Conservation (phyloP, 2,797 vertebrate species). For the Pangasius macronema region DNA sequence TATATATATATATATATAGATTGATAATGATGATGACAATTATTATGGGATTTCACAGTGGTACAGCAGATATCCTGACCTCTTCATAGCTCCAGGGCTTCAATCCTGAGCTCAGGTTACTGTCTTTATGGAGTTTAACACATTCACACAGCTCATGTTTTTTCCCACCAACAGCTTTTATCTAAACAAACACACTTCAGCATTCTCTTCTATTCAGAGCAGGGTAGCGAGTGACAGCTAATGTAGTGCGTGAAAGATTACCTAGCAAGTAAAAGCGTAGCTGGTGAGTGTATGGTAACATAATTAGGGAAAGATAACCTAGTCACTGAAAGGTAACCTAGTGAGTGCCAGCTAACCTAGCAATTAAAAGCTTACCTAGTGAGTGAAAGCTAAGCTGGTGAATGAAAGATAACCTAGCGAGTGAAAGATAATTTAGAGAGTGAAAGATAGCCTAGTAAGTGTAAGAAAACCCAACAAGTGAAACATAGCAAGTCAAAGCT, state of each 20-base stretch:
- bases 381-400: not conserved
- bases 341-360: not conserved
- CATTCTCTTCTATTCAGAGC: not conserved
- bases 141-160: not conserved
- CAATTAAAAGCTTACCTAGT: not conserved
- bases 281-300: not conserved
- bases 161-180: not conserved
- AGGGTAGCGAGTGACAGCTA: not conserved
- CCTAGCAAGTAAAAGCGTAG: not conserved
- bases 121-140: not conserved
- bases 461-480: not conserved
- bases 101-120: not conserved
- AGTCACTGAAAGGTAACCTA: not conserved
- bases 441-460: not conserved
- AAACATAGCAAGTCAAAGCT: not conserved
- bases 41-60: too few species aligned
- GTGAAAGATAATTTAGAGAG: not conserved
- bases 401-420: not conserved
- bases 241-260: not conserved
- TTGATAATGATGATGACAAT: not conserved
- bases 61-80: not conserved
- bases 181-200: not conserved
- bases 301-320: too few species aligned
- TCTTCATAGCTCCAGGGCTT: not conserved
- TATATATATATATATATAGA: not conserved